phyloP scores from a whole-genome alignment of 2,888 invertebrate species.

The Eilema sororculum region DNA sequence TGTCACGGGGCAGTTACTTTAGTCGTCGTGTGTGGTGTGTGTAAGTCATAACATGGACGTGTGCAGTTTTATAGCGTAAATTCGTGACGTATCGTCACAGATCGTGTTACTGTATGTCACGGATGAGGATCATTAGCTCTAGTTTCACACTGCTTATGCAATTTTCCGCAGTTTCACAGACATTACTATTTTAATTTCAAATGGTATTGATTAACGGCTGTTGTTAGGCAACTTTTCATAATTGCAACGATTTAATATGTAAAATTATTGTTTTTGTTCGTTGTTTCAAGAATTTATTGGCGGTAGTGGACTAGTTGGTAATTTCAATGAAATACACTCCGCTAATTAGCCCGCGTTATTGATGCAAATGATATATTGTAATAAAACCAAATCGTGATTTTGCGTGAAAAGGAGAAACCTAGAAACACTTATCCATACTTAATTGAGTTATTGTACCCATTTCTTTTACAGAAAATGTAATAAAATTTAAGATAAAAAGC shows the following conservation, averaged over 20 bases:
- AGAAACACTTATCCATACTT: no score
- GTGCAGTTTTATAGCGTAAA: conserved; percentile 22
- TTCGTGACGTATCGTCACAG: conserved; percentile 38
- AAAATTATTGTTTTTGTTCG: background rate
- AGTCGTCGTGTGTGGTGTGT: background rate
- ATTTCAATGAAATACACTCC: background rate
- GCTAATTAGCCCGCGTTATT: background rate
- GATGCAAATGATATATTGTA: background rate
- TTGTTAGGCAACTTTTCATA: background rate
- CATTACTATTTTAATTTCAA: conserved; percentile 28
- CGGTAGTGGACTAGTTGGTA: background rate
- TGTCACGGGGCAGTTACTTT: no score
- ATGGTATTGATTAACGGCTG: conserved; percentile 7
- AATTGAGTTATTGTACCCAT: no score
- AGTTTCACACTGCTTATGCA: conserved; percentile 41
- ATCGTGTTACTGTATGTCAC: conserved; percentile 30
- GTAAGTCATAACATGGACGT: conserved; percentile 5
- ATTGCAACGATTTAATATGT: conserved; percentile 5
- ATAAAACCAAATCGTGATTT: background rate
- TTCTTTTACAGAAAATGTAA: no score
- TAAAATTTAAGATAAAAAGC: background rate
- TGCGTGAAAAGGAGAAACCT: no score
- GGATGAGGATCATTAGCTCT: conserved; percentile 35
- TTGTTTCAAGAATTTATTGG: background rate
- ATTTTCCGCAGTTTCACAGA: conserved; percentile 39